Conservation (phyloP, 2,888 invertebrate genomes). For the Ophion obscuratus region DNA sequence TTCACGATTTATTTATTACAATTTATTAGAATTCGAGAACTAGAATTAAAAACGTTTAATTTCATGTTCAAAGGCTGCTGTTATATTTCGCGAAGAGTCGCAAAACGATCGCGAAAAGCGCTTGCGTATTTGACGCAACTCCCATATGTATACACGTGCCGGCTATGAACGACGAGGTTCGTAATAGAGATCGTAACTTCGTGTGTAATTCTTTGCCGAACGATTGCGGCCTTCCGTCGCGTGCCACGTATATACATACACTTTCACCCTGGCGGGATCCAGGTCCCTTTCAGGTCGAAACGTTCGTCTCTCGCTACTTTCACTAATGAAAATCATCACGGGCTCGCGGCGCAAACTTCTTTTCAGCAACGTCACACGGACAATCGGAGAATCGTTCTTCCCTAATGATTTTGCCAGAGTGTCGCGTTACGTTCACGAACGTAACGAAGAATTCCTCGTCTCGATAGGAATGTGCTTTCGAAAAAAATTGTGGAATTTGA, state of each 20-base stretch:
- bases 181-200: constrained; percentile 65
- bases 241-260: constrained; percentile 65
- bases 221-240: constrained; percentile 66
- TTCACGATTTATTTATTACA: neutral
- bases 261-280: constrained; percentile 66
- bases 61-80: neutral
- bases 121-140: constrained; percentile 55
- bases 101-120: constrained; percentile 9
- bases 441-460: too few species aligned
- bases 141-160: constrained; percentile 15
- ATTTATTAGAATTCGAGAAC: neutral
- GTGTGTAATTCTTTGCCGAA: constrained; percentile 58
- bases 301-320: constrained; percentile 76
- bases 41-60: neutral
- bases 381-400: constrained; percentile 15
- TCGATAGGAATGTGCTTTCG: neutral
- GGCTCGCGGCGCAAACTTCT: constrained; percentile 24
- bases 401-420: constrained; percentile 1
- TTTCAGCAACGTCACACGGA: constrained; percentile 57
- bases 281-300: constrained; percentile 53
- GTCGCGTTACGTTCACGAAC: neutral
- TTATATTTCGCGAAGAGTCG: constrained; percentile 14
- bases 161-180: constrained; percentile 55
- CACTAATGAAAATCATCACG: constrained; percentile 78
- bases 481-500: neutral